phyloP scores from a whole-genome alignment of 2,113 vertebrate species.

The Pterocles orientalis region DNA sequence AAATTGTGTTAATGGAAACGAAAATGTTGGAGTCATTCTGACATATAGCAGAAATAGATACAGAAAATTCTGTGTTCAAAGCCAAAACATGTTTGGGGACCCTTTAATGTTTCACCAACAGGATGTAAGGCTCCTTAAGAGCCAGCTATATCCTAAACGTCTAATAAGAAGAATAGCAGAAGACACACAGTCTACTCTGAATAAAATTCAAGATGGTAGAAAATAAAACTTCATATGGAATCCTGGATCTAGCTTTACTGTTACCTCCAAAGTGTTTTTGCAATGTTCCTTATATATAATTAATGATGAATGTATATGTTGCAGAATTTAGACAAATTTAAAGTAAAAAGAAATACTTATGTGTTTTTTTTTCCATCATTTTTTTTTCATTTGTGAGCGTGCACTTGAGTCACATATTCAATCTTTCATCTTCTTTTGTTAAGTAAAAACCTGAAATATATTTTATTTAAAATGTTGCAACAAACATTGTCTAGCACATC shows the following conservation, averaged over 20 bases:
- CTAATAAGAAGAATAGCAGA: not conserved
- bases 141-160: not conserved
- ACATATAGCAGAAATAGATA: not conserved
- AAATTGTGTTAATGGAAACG: not conserved
- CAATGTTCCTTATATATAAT: not conserved
- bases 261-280: not conserved
- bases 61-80: not conserved
- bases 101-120: not conserved
- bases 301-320: not conserved
- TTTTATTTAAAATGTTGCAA: not conserved
- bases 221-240: not conserved
- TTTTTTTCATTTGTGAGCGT: not conserved
- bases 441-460: not conserved
- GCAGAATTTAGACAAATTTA: not conserved
- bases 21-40: not conserved
- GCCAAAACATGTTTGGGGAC: not conserved
- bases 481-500: not conserved
- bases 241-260: not conserved
- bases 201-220: not conserved
- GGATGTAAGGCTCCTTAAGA: not conserved
- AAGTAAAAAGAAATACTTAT: not conserved
- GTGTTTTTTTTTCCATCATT: not conserved
- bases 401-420: not conserved
- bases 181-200: not conserved
- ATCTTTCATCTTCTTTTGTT: not conserved